phyloP scores from a whole-genome alignment of 2,113 vertebrate genomes.

The Ivindomyrus marchei region DNA sequence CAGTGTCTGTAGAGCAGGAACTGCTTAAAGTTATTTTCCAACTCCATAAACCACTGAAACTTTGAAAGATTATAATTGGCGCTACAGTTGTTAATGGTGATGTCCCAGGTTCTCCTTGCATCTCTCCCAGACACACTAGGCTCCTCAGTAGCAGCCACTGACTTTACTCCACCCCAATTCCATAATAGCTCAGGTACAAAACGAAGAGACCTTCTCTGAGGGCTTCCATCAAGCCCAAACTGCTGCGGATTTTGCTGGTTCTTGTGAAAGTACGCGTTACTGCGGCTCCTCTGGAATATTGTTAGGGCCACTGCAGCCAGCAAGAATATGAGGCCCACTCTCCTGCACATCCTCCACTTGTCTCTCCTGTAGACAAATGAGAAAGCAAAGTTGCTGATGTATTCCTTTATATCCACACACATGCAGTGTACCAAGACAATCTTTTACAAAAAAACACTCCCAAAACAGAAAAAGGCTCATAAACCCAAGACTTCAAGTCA shows the following conservation, averaged over 20 bases:
- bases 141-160: background rate
- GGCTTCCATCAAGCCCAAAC: background rate
- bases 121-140: background rate
- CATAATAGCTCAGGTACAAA: constrained; percentile 60
- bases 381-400: background rate
- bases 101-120: constrained; percentile 64
- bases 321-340: constrained; percentile 64
- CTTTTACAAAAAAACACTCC: background rate
- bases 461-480: background rate
- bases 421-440: background rate
- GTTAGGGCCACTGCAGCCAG: constrained; percentile 68
- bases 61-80: constrained; percentile 74
- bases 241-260: constrained; percentile 51
- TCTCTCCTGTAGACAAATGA: constrained; percentile 52
- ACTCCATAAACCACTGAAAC: constrained; percentile 68
- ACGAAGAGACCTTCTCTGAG: constrained; percentile 36
- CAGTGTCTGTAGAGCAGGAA: constrained; percentile 89
- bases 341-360: constrained; percentile 68
- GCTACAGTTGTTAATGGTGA: constrained; percentile 74
- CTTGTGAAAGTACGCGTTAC: constrained; percentile 55
- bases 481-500: background rate
- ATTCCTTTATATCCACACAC: background rate
- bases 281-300: constrained; percentile 64
- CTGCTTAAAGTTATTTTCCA: constrained; percentile 79
- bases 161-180: constrained; percentile 51